A percentile compares a stretch with the other conserved stretches of the same genome.
Conservation (phyloP, 2,113 vertebrate species). For the Ornithorhynchus anatinus region DNA sequence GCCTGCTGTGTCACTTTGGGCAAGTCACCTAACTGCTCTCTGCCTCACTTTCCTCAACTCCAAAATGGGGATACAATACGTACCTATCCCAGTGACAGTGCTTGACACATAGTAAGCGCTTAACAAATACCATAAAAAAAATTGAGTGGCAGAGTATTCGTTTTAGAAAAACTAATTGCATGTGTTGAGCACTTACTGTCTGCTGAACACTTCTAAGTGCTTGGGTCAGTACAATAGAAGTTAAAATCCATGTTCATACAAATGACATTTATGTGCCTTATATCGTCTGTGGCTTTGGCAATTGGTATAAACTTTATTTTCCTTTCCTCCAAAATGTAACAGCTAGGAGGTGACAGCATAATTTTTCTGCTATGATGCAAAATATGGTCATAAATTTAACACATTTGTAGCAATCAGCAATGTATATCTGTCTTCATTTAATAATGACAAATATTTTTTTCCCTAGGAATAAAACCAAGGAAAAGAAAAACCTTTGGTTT, state of each 20-base stretch:
- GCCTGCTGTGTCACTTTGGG: background rate
- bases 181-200: too few species aligned
- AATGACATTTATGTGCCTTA: too few species aligned
- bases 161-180: background rate
- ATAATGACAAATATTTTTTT: conserved; percentile 42
- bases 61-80: too few species aligned
- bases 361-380: background rate
- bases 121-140: background rate
- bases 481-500: conserved; percentile 93
- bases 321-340: background rate
- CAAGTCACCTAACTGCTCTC: too few species aligned
- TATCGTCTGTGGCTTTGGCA: background rate
- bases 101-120: too few species aligned
- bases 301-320: background rate
- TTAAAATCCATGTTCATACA: too few species aligned
- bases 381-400: background rate
- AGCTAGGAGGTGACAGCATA: background rate
- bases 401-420: background rate
- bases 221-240: too few species aligned
- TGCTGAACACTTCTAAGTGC: too few species aligned
- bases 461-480: conserved; percentile 85
- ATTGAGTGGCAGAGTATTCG: background rate
- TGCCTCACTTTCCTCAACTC: too few species aligned
- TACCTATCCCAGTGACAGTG: too few species aligned
- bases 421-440: conserved; percentile 7